These are phyloP conservation scores for Pristionchus arcanus DNA, from an alignment of 2,888 invertebrate species.

Conservation along the genomic window DNA sequence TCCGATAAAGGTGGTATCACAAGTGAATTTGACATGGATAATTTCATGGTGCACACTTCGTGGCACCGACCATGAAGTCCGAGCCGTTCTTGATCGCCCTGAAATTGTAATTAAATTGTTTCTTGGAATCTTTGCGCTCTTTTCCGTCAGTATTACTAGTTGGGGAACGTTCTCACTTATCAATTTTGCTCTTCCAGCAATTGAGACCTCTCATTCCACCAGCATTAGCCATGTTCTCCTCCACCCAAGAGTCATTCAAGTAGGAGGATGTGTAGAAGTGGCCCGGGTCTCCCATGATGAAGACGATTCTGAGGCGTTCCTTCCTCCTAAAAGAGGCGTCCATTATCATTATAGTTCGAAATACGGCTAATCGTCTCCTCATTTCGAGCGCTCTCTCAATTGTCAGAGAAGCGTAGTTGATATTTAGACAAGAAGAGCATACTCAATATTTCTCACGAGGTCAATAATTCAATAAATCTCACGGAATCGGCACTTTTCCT, in stretches of 20 bases:
- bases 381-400: no score
- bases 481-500: neutral
- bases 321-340: neutral
- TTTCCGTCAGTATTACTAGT: no score
- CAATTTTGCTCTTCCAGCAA: constrained; percentile 61
- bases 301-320: constrained; percentile 61
- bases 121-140: no score
- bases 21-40: no score
- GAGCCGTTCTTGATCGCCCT: neutral
- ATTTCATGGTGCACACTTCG: no score
- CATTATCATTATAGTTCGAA: neutral
- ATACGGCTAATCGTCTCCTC: no score
- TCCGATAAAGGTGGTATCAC: no score
- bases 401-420: no score
- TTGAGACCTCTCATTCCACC: constrained; percentile 63
- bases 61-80: neutral
- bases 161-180: neutral
- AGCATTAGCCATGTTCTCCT: constrained; percentile 60
- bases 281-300: constrained; percentile 66
- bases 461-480: no score
- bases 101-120: neutral
- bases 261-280: constrained; percentile 67
- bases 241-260: constrained; percentile 64
- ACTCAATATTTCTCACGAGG: no score
- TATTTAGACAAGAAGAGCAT: no score